Evolutionary conservation across 2,797 vertebrate species (phyloP).

Genomic region (Sebastiscus tertius): DNA sequence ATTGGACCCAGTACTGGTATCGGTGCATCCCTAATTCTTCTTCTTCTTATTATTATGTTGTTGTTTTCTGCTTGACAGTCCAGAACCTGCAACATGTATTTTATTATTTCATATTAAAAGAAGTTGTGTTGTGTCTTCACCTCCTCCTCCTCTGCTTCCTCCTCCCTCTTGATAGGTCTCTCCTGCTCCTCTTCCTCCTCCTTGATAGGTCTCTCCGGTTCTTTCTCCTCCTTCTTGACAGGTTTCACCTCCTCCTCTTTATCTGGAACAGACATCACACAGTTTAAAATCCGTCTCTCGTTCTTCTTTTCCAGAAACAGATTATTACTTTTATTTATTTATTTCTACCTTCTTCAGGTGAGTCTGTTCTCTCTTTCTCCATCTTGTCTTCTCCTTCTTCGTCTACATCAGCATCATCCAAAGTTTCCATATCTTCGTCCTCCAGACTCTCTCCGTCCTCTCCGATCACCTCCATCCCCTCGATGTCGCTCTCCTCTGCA

Average conservation of each 20-base stretch:
- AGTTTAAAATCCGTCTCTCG: not conserved
- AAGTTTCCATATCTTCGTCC: constrained; percentile 37
- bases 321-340: not conserved
- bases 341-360: constrained; percentile 19
- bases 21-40: no score
- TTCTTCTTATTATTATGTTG: no score
- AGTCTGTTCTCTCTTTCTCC: not conserved
- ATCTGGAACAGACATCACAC: constrained; percentile 7
- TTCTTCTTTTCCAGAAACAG: not conserved
- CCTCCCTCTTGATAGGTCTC: not conserved
- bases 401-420: constrained; percentile 1
- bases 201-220: not conserved
- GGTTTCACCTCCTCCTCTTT: not conserved
- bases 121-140: not conserved
- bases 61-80: no score
- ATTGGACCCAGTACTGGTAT: no score
- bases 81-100: no score
- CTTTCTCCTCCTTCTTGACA: not conserved
- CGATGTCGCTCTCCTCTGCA: constrained; percentile 74
- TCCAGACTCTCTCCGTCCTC: constrained; percentile 70
- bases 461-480: constrained; percentile 80
- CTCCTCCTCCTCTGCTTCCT: not conserved
- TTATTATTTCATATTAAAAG: no score
- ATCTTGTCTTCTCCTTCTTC: constrained; percentile 19
- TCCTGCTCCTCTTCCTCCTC: not conserved